A percentile compares a stretch with the other conserved stretches of the same genome.
Conservation (phyloP, 2,797 vertebrate genomes). For the Dicrostonyx torquatus region DNA sequence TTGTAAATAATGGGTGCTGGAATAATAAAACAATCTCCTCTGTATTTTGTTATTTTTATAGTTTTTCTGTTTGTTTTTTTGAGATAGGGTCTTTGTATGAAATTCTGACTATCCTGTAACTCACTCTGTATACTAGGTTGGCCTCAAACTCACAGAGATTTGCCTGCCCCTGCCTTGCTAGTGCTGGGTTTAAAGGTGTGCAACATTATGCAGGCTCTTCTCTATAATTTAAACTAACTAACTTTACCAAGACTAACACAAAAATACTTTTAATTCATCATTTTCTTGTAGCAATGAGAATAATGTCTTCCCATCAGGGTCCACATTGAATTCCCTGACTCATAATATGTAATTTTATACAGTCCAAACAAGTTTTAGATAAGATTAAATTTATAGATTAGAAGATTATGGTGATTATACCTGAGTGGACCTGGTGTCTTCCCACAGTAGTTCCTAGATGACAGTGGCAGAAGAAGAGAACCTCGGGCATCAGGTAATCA, state of each 20-base stretch:
- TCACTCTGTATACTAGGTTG: neutral
- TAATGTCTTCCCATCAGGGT: neutral
- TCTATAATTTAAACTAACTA: neutral
- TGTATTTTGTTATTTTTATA: too few relatives aligned
- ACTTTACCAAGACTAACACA: neutral
- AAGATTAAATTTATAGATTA: neutral
- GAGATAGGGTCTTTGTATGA: neutral
- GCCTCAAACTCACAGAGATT: neutral
- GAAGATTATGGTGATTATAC: neutral
- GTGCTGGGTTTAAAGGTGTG: neutral
- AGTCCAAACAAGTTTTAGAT: neutral
- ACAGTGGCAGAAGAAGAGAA: neutral
- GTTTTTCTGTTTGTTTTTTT: neutral
- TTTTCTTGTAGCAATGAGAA: constrained; percentile 21
- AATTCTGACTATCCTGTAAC: neutral
- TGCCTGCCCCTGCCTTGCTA: neutral
- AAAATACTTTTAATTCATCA: neutral
- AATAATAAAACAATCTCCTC: neutral
- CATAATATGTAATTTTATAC: neutral
- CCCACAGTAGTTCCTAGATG: neutral
- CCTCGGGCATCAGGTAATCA: neutral
- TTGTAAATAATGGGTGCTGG: neutral
- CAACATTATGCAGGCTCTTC: neutral
- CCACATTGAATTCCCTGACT: neutral
- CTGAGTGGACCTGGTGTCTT: neutral